Percentiles rank a stretch among this genome's conserved stretches.
These are phyloP conservation scores for Synchiropus splendidus DNA, from an alignment of 2,113 vertebrate species.

Conservation along the genomic window DNA sequence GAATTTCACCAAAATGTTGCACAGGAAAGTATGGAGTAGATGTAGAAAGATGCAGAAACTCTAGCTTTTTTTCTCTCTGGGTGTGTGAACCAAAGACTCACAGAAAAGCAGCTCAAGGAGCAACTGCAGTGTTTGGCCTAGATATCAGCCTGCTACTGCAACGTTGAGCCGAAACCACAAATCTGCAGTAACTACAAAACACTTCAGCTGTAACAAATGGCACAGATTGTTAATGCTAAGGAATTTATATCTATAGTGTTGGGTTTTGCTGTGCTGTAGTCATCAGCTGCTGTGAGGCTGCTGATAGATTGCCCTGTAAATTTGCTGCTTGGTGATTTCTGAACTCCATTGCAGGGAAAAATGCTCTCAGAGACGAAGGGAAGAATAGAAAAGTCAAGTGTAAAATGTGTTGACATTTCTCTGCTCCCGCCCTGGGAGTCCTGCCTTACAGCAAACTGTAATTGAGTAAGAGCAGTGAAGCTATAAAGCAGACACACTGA, in stretches of 20 bases:
- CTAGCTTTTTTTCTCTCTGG: background rate
- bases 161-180: background rate
- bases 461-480: constrained; percentile 34
- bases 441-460: constrained; percentile 36
- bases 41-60: background rate
- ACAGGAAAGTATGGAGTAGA: background rate
- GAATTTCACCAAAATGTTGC: background rate
- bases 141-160: background rate
- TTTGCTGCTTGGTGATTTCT: constrained; percentile 3
- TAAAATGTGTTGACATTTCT: constrained; percentile 47
- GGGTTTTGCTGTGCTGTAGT: background rate
- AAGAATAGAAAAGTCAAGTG: constrained; percentile 35
- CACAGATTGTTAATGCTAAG: background rate
- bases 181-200: constrained; percentile 2
- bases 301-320: background rate
- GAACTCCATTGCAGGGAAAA: constrained; percentile 20
- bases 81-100: background rate
- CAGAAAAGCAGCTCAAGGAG: background rate
- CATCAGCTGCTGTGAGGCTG: background rate
- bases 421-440: constrained; percentile 24
- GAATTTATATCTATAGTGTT: background rate
- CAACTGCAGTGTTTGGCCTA: background rate
- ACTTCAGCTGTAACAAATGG: background rate
- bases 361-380: constrained; percentile 12
- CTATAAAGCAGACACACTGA: constrained; percentile 4